phyloP scores from a whole-genome alignment of 1,140 invertebrate species.

The Nomia melanderi region DNA sequence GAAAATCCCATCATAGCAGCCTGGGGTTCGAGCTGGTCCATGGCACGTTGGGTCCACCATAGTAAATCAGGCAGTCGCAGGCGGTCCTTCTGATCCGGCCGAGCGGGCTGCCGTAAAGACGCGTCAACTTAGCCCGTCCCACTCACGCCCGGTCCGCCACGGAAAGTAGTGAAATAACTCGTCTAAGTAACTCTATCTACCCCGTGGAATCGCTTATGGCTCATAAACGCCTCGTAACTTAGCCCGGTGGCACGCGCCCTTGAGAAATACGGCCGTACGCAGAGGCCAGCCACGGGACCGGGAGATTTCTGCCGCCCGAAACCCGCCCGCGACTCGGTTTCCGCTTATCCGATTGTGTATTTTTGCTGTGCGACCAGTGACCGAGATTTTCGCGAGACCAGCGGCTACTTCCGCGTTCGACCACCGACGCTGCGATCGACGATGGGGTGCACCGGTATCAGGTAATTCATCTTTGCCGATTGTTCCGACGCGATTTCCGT shows the following conservation, averaged over 20 bases:
- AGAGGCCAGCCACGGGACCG: conserved; percentile 30
- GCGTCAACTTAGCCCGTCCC: conserved; percentile 61
- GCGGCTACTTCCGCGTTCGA: not conserved
- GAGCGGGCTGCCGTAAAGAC: conserved; percentile 60
- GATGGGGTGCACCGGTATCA: not conserved
- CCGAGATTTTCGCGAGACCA: not conserved
- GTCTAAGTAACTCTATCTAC: conserved; percentile 75
- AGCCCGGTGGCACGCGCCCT: conserved; percentile 76
- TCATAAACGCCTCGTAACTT: conserved; percentile 80
- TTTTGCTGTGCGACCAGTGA: conserved; percentile 15
- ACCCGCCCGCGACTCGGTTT: conserved; percentile 5
- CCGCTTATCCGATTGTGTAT: too few species aligned
- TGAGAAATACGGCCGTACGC: conserved; percentile 61
- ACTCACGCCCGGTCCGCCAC: conserved; percentile 43
- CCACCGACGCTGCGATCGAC: not conserved
- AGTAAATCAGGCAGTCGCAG: conserved; percentile 80
- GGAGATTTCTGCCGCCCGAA: conserved; percentile 12
- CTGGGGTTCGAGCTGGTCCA: conserved; percentile 54
- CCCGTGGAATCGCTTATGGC: conserved; percentile 76
- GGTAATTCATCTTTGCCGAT: not conserved
- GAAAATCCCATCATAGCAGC: conserved; percentile 70
- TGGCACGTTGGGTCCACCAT: conserved; percentile 71
- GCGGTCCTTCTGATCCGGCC: conserved; percentile 80
- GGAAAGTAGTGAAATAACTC: conserved; percentile 77
- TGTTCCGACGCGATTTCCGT: too few species aligned